Base-by-base conservation (phyloP, 1,140 invertebrate species). In the Antheraea mylitta region DNA sequence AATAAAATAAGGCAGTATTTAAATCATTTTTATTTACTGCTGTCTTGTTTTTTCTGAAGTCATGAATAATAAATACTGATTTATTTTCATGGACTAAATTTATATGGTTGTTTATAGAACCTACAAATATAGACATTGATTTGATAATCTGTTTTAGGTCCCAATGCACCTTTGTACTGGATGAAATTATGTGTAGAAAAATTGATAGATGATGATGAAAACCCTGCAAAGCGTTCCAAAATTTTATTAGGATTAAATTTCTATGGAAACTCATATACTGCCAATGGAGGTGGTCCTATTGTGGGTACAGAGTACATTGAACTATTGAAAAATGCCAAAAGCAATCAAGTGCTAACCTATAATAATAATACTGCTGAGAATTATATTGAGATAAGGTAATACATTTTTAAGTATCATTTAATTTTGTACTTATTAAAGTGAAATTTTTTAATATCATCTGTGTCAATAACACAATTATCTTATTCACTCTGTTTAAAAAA, bases 201-300 rank as follows among this genome's bases (percentile, higher is more conserved):
- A 63, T 91, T 99, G 71, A 94, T 95, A 19, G 95, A 96, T 7
- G 90, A 94, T 69, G 93, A 94, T 59, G 90, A 92, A 9, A 86
- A 89, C 61, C 86, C 91, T 48, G 89, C 92, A 18, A 95, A 95
- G 75, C 92, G 97, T 65, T 80, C 91, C 7, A 97, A 99, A 93
- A 96, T 99, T 65, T 92, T 99, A 38, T 84, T 98, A 68, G 98
- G 98, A 7, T 82, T 99, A 2, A 99, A 99, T 92, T 98, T 99
- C 90, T 99, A 99, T 93, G 98, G 98, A 8, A 96, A 98, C 86
- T 96, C 97, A 78, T 98, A 97, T 81, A 96, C 95, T 0, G 93
- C 95, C 0, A 94, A 95, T 74, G 96, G 96, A 18, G 95, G 95
- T 38, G 95, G 95, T 7, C 94, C 97, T 2, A 96, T 99, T 76